phyloP scores from a whole-genome alignment of 2,888 invertebrate species.

The Eudemis profundana region DNA sequence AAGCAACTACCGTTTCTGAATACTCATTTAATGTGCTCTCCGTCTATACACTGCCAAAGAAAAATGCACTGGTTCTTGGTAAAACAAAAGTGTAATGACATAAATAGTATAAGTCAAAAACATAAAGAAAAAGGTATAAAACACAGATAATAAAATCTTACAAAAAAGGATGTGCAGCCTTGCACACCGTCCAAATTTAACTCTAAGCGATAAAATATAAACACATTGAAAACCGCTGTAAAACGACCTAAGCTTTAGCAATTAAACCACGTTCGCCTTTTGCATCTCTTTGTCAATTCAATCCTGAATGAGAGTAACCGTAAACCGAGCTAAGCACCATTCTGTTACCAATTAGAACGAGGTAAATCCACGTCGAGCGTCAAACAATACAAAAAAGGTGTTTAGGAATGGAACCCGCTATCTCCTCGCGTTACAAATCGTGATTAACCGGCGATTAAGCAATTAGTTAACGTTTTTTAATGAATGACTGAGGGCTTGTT shows the following conservation, averaged over 20 bases:
- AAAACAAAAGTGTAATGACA: too few species aligned
- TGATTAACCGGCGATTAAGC: slow-evolving; percentile 73
- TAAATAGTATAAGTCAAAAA: too few species aligned
- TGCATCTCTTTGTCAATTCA: slow-evolving; percentile 14
- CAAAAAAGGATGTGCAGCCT: too few species aligned
- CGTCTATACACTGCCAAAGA: too few species aligned
- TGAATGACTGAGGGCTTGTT: slow-evolving; percentile 53
- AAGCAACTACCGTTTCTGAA: slow-evolving; percentile 18
- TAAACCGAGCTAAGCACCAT: slow-evolving; percentile 16
- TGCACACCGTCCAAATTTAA: too few species aligned
- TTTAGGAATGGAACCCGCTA: slow-evolving; percentile 47
- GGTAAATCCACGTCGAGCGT: slow-evolving; percentile 25
- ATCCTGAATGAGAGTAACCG: slow-evolving; percentile 26
- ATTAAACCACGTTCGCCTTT: slow-evolving; percentile 10
- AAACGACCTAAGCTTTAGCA: slow-evolving; percentile 21
- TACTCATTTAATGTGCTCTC: slow-evolving; percentile 4
- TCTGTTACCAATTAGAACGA: slow-evolving; percentile 29
- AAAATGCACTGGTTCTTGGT: too few species aligned
- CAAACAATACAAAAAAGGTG: slow-evolving; percentile 41
- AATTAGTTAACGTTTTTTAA: slow-evolving; percentile 65
- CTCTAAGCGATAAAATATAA: too few species aligned
- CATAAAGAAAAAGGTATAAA: too few species aligned
- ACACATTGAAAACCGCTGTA: slow-evolving; percentile 13
- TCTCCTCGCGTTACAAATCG: slow-evolving; percentile 62
- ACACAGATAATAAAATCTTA: too few species aligned